Evolutionary conservation across 2,888 invertebrate genomes (phyloP).

Genomic region (Drosophila bunnanda): DNA sequence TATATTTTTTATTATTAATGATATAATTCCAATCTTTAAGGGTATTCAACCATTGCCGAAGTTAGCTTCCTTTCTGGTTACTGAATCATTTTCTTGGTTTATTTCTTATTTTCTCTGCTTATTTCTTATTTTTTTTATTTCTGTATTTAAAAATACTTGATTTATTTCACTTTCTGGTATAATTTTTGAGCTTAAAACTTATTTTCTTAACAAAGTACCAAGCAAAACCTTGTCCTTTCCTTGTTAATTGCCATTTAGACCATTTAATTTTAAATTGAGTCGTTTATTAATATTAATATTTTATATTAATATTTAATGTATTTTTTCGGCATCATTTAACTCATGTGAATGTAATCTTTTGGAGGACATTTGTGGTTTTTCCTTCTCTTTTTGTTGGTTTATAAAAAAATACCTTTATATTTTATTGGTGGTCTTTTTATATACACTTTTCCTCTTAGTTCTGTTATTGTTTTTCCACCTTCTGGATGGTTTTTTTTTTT

Average conservation of each 20-base stretch:
- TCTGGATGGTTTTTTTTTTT: constrained; percentile 40
- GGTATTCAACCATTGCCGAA: too few species aligned
- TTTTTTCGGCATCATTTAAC: constrained; percentile 4
- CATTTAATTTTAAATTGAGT: background rate
- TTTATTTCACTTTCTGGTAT: background rate
- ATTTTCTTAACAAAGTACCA: background rate
- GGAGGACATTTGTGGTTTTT: background rate
- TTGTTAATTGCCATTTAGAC: background rate
- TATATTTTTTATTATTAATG: too few species aligned
- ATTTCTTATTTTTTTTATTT: background rate
- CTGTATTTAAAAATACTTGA: background rate
- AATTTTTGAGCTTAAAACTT: background rate
- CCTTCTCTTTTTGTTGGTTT: background rate
- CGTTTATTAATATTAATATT: background rate
- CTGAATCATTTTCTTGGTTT: background rate
- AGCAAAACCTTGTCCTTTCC: background rate
- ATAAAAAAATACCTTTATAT: constrained; percentile 1
- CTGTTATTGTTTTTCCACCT: constrained; percentile 36
- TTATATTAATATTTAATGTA: background rate
- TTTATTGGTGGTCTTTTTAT: constrained; percentile 10
- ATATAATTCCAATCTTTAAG: too few species aligned
- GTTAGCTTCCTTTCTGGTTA: too few species aligned
- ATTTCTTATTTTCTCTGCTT: background rate
- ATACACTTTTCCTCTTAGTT: constrained; percentile 4
- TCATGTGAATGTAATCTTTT: background rate